These are phyloP conservation scores for Caenorhabditis becei DNA, from an alignment of 2,888 invertebrate species.

Conservation along the genomic window DNA sequence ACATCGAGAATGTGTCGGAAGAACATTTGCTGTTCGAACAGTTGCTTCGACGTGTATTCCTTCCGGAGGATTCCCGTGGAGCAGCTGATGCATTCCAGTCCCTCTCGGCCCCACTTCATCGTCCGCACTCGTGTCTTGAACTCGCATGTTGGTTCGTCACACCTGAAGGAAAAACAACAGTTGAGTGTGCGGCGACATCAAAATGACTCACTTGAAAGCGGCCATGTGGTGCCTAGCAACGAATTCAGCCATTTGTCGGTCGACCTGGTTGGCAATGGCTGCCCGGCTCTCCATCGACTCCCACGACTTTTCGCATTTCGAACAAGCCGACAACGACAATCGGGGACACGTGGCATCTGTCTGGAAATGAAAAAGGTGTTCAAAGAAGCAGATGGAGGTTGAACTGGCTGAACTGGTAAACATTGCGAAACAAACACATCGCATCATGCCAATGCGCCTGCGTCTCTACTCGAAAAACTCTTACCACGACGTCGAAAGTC, in stretches of 20 bases:
- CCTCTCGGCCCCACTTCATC: slow-evolving; percentile 68
- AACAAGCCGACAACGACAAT: slow-evolving; percentile 52
- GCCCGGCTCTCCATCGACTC: slow-evolving; percentile 18
- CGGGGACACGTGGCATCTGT: slow-evolving; percentile 50
- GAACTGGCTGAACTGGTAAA: too few relatives aligned
- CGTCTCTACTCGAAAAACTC: slow-evolving; percentile 14
- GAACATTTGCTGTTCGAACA: slow-evolving; percentile 79
- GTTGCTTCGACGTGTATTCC: slow-evolving; percentile 71
- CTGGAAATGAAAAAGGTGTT: slow-evolving; percentile 27
- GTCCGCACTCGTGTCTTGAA: slow-evolving; percentile 58
- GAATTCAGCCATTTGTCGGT: slow-evolving; percentile 51
- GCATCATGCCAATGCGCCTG: slow-evolving; percentile 20
- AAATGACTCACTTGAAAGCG: slow-evolving; percentile 45
- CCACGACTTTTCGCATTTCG: slow-evolving; percentile 51
- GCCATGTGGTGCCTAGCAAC: slow-evolving; percentile 55
- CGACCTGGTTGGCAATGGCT: slow-evolving; percentile 56
- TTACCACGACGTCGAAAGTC: slow-evolving; percentile 49
- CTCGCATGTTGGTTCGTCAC: slow-evolving; percentile 74
- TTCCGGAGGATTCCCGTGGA: slow-evolving; percentile 70
- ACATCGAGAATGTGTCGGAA: slow-evolving; percentile 72
- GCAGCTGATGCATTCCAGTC: slow-evolving; percentile 74
- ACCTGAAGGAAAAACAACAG: too few relatives aligned
- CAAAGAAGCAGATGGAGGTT: background rate
- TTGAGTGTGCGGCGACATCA: too few relatives aligned
- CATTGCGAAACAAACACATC: background rate